Base-by-base conservation (phyloP, 2,113 vertebrate species). In the Halichoeres trimaculatus region DNA sequence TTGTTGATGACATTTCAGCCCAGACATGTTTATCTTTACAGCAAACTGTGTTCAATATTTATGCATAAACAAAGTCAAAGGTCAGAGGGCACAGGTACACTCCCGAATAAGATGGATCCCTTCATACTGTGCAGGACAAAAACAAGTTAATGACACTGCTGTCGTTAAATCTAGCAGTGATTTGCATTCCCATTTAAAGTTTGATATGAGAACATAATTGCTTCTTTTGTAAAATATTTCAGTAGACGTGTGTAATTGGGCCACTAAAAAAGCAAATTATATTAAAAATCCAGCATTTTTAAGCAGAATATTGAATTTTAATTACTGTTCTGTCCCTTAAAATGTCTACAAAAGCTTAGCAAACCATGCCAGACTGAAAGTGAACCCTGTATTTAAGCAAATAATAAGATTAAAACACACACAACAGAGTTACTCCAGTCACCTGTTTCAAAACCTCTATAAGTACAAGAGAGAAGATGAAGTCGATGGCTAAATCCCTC, bases 371-470 rank as follows among this genome's bases (percentile, higher is more conserved):
- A 20, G 19, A 13, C 19, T n/a, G 6, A 9, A 5, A 8, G 9
- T 9, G 9, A 48, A 48, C 45, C 45, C 45, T 48, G 45, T 20
- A n/a, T n/a, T 20, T 48, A n/a, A 48, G 2, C 10, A 20, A 71
- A 52, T 12, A 54, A 64, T 13, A 19, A 13, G 20, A 62, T 51
- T 8, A 22, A 14, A 2, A 26, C 16, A 14, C 43, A 45, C 2
- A 48, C 45, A 48, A 48, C 19, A 23, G 43, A 17, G 10, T 69
- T 64, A 13, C 45, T 53, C 90, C 22, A 66, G 35, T 78, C 93
- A 98, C 98, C 96, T 99, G 98, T 93, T 99, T 99, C 86, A 99
- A 95, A 92, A 99, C 96, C 91, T 99, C 97, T 93, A 99, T 97
- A 82, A 99, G 95, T 26, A 99, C 96, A 90, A 99, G 95, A 78